These are phyloP conservation scores for Strigamia maritima DNA, from an alignment of 2,888 invertebrate species.

Conservation along the genomic window DNA sequence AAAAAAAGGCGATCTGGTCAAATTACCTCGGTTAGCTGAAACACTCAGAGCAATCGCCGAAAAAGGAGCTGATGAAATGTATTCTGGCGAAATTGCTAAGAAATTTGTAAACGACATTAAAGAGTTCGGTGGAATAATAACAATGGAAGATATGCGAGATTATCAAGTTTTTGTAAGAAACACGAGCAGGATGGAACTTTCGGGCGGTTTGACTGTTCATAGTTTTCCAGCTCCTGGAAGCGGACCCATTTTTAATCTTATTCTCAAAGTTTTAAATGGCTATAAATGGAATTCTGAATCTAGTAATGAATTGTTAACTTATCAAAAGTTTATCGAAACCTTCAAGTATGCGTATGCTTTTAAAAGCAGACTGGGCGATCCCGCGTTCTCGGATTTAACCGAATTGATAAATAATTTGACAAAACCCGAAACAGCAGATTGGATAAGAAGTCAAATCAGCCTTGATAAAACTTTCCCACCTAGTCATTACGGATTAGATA, in stretches of 20 bases:
- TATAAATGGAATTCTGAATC: not conserved
- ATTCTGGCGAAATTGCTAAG: conserved; percentile 69
- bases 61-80: conserved; percentile 68
- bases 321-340: conserved; percentile 81
- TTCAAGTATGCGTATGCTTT: conserved; percentile 89
- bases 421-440: not conserved
- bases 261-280: conserved; percentile 69
- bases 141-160: conserved; percentile 49
- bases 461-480: conserved; percentile 27
- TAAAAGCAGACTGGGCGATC: conserved; percentile 79
- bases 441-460: not conserved
- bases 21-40: conserved; percentile 63
- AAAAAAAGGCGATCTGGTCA: conserved; percentile 64
- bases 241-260: conserved; percentile 74
- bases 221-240: conserved; percentile 82
- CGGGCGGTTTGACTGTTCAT: conserved; percentile 66
- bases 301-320: conserved; percentile 48
- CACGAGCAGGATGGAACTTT: conserved; percentile 60
- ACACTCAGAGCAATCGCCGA: conserved; percentile 67
- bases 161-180: conserved; percentile 51
- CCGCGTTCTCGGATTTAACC: conserved; percentile 67
- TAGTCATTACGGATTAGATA: conserved; percentile 18
- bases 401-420: conserved; percentile 57
- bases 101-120: conserved; percentile 67
- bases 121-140: conserved; percentile 56